Percentiles rank a stretch among this genome's conserved stretches.
These are phyloP conservation scores for Caerostris extrusa DNA, from an alignment of 1,140 invertebrate species.

Conservation along the genomic window DNA sequence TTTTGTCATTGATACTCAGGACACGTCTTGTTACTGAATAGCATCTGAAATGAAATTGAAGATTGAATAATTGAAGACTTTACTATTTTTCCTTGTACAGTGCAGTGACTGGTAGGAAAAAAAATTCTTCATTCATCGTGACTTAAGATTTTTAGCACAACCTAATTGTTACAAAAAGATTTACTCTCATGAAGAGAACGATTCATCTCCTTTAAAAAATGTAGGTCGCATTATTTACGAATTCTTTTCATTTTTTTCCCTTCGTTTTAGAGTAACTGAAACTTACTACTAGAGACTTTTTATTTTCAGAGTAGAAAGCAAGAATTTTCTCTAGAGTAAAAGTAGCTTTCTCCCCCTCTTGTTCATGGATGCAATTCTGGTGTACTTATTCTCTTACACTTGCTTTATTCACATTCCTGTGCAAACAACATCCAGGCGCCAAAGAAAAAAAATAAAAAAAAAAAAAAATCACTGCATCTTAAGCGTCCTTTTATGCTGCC, in stretches of 20 bases:
- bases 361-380: background rate
- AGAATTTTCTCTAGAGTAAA: background rate
- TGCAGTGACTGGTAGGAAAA: background rate
- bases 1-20: no score
- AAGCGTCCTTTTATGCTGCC: background rate
- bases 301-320: background rate
- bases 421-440: background rate
- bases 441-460: background rate
- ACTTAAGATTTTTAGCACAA: background rate
- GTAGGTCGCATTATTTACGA: slow-evolving; percentile 48
- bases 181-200: background rate
- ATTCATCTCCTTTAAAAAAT: slow-evolving; percentile 12
- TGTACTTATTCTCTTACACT: background rate
- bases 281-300: background rate
- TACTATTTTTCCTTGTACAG: no score
- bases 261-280: slow-evolving; percentile 7
- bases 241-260: background rate
- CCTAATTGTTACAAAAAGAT: slow-evolving; percentile 1
- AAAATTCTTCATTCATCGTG: background rate
- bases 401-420: slow-evolving; percentile 15
- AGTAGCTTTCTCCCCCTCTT: background rate
- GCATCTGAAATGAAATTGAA: no score
- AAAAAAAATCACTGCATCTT: background rate
- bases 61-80: no score
- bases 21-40: no score